Percentiles rank a stretch among this genome's conserved stretches.
Evolutionary conservation across 2,797 vertebrate genomes (phyloP).

Genomic region (Oreortyx pictus): DNA sequence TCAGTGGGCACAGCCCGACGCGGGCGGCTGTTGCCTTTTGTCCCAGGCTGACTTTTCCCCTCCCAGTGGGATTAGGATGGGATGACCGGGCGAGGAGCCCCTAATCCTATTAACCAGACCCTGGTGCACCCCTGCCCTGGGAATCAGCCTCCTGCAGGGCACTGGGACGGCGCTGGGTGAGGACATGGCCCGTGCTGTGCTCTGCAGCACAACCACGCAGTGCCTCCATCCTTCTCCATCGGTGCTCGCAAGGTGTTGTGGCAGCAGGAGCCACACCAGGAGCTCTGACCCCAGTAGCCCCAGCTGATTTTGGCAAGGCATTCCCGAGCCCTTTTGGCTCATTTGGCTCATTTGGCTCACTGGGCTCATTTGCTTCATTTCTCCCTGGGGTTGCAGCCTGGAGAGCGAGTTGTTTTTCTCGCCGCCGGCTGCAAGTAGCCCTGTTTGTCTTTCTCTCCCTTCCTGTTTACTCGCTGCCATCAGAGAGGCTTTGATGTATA

Average conservation of each 20-base stretch:
- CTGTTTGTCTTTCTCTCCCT: slow-evolving; percentile 67
- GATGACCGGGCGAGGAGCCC: slow-evolving; percentile 40
- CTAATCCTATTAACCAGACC: slow-evolving; percentile 69
- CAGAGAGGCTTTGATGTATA: slow-evolving; percentile 69
- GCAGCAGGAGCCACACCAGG: not conserved
- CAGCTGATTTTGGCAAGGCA: not conserved
- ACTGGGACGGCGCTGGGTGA: rapidly evolving
- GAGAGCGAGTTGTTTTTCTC: slow-evolving; percentile 58
- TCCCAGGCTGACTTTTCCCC: slow-evolving; percentile 64
- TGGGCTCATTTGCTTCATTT: slow-evolving; percentile 19
- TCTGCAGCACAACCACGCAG: not conserved
- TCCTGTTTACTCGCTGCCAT: slow-evolving; percentile 71
- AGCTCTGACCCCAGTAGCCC: not conserved
- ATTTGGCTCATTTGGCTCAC: slow-evolving; percentile 3
- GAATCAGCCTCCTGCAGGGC: not conserved
- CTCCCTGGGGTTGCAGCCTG: not conserved
- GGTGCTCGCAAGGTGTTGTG: not conserved
- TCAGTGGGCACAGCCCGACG: not conserved
- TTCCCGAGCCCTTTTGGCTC: not conserved
- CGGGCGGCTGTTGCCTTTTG: slow-evolving; percentile 43
- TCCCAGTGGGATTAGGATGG: slow-evolving; percentile 48
- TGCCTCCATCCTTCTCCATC: not conserved
- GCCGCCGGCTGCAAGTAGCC: not conserved
- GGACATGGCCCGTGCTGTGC: not conserved
- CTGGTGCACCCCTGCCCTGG: not conserved